phyloP scores from a whole-genome alignment of 2,113 vertebrate genomes.

The Sminthopsis crassicaudata region DNA sequence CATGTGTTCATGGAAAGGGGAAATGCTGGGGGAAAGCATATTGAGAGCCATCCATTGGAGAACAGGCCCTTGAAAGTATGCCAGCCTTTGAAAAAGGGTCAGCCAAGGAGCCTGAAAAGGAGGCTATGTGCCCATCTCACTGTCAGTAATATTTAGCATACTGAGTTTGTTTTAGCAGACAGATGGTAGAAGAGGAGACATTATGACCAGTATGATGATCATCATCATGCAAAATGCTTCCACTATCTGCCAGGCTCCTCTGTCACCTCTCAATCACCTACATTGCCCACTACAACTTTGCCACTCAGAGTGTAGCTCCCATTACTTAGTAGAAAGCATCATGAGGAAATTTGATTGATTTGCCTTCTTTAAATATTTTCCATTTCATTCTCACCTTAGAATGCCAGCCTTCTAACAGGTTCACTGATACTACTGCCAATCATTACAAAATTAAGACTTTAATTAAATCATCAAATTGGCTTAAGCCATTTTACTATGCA shows the following conservation, averaged over 20 bases:
- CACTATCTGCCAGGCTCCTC: neutral
- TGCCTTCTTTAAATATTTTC: conserved; percentile 5
- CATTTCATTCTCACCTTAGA: conserved; percentile 28
- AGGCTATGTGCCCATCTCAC: conserved; percentile 50
- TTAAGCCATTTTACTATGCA: conserved; percentile 41
- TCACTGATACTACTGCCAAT: neutral
- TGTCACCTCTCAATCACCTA: neutral
- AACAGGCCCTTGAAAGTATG: conserved; percentile 58
- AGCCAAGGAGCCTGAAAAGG: conserved; percentile 31
- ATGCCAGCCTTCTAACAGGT: conserved; percentile 37
- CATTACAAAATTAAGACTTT: conserved; percentile 27
- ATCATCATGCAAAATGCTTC: neutral
- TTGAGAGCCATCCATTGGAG: conserved; percentile 50
- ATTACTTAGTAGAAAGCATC: neutral
- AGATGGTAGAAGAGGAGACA: conserved; percentile 34
- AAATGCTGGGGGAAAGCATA: conserved; percentile 9
- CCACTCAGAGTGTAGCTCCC: neutral
- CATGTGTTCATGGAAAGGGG: neutral
- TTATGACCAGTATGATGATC: conserved; percentile 12
- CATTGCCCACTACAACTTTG: neutral
- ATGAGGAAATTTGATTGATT: neutral
- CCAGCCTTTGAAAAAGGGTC: conserved; percentile 42
- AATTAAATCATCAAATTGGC: conserved; percentile 24
- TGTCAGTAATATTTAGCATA: conserved; percentile 53
- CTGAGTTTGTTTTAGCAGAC: conserved; percentile 57